phyloP scores from a whole-genome alignment of 2,888 invertebrate genomes.

The Watsonalla cultraria region DNA sequence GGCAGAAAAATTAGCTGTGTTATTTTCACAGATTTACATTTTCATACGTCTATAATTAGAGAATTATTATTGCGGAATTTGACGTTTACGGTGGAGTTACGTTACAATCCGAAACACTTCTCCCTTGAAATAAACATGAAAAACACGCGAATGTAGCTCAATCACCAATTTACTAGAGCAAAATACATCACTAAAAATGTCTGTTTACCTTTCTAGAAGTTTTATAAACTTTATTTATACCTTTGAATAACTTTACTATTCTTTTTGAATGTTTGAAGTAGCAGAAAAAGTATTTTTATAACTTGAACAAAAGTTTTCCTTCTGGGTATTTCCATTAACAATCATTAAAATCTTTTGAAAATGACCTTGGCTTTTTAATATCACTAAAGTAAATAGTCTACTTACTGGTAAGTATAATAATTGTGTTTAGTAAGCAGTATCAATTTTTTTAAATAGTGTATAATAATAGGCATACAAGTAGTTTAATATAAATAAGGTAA shows the following conservation, averaged over 20 bases:
- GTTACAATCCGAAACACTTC: conserved; percentile 37
- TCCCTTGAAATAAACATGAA: conserved; percentile 9
- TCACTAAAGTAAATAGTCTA: background rate
- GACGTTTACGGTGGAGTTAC: conserved; percentile 54
- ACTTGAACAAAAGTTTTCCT: background rate
- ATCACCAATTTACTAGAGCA: too few species aligned
- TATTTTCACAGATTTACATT: conserved; percentile 75
- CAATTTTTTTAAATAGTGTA: conserved; percentile 12
- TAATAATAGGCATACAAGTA: too few species aligned
- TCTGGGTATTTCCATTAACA: background rate
- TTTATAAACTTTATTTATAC: too few species aligned
- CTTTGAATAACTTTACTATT: too few species aligned
- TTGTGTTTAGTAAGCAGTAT: background rate
- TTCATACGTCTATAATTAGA: conserved; percentile 73
- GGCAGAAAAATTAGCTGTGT: conserved; percentile 66
- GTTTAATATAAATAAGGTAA: too few species aligned
- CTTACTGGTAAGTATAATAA: too few species aligned
- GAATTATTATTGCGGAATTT: conserved; percentile 67
- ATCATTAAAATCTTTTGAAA: background rate
- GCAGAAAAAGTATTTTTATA: too few species aligned
- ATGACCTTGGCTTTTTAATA: background rate
- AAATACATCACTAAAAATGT: too few species aligned
- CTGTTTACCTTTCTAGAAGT: too few species aligned
- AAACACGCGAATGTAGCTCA: conserved; percentile 2
- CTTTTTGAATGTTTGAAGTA: too few species aligned